Base-by-base conservation (phyloP, 2,797 vertebrate genomes). In the Enoplosus armatus region DNA sequence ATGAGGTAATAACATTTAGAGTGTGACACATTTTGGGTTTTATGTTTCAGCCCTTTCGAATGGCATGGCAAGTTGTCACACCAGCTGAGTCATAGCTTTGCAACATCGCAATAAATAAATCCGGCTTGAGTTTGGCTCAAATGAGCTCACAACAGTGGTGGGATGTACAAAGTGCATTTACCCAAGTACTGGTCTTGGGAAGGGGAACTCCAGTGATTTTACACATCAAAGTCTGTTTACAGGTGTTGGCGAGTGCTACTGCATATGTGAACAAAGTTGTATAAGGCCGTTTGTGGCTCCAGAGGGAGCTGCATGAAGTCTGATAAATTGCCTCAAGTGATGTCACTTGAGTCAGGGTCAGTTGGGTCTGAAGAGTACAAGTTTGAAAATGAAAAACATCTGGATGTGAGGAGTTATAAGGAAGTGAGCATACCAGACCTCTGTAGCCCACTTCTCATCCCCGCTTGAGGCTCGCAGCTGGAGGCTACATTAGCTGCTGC, bases 21-120 rank as follows among this genome's bases (percentile, higher is more conserved):
- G 77, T 61, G 76, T 71, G 78, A 69, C 82, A 79, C 54, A 37
- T 67, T 68, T 58, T 15, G 37, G 54, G 31, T 73, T 72, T 74
- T 45, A 29, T 58, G 61, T 65, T 73, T 75, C 56, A 69, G 1
- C 15, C 26, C 48, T 24, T n/a, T 64, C 14, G 3, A 74, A 62
- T 41, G 33, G 66, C 43, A 39, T 37, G 55, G 72, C 39, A 31
- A 20, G 50, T 26, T 71, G 60, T 84, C 64, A 50, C 48, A 77
- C 3, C 37, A 47, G 61, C 76, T 62, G 75, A 79, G 64, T 82
- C 77, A 71, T 0, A 51, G 77, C 22, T 66, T 66, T 61, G 61
- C 53, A 59, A 31, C 71, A 24, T 7, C 0, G 10, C 65, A 68
- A 27, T 64, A 53, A 72, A 59, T 47, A 29, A 29, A 31, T 67